Evolutionary conservation across 2,888 invertebrate species (phyloP), one percentile per base, ranked within the genome.

Genomic region (Chaetogeoica ovagalla): DNA sequence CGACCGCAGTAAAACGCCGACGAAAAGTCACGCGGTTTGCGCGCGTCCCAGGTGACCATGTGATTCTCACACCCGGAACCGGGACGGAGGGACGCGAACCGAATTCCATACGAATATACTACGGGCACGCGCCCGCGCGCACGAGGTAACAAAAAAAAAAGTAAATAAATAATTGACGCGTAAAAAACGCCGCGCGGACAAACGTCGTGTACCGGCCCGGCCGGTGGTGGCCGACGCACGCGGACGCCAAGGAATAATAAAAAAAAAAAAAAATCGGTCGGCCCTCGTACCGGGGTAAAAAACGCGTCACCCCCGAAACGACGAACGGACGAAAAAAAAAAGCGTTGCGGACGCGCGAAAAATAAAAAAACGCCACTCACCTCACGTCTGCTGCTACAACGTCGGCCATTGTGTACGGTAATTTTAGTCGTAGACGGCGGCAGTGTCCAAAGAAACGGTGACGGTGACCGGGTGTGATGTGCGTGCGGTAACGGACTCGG

Each of bases 301-400:
- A 48, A 13, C 15, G 15, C 11, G 2, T 3, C 48, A 11, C 11
- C 2, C 8, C 48, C 11, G 15, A 43, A 13, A 30, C 11, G 37
- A 59, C 39, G 39, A 21, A 3, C 37, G 8, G 21, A 71, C 5
- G 55, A 17, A 52, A 19, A 5, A 30, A 65, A 4, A n/a, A 55
- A 55, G 3, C 11, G 15, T 57, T 2, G 17, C 21, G 59, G 8
- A 8, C 8, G 21, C n/a, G n/a, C n/a, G 59, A 59, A 60, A 59
- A 9, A 6, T 7, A 11, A 69, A 13, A n/a, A 39, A 57, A 37
- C 43, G 43, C 5, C 19, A 63, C 79, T 79, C n/a, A 79, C 79
- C 23, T 79, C 0, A 79, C 79, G 55, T 79, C 79, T 9, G 63
- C 79, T 9, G 63, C 63, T 79, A 71, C 79, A 79, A 79, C 71